Conservation (phyloP, 1,140 invertebrate species). For the Luehdorfia chinensis region DNA sequence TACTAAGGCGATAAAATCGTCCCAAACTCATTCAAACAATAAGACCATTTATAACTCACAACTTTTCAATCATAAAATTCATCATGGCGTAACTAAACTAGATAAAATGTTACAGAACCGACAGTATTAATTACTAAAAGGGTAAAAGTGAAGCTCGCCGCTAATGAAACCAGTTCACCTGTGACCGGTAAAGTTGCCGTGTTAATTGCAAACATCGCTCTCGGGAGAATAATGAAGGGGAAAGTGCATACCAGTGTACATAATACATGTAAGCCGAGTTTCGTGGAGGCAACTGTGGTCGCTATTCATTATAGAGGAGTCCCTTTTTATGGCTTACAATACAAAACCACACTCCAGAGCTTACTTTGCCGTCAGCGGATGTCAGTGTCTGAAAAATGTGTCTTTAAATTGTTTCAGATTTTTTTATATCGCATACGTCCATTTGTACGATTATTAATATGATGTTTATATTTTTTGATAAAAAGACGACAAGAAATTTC, state of each 20-base stretch:
- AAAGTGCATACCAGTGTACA: slow-evolving; percentile 44
- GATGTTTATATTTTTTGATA: too few species aligned
- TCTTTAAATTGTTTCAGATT: too few species aligned
- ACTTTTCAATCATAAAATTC: too few species aligned
- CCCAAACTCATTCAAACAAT: too few species aligned
- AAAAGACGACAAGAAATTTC: too few species aligned
- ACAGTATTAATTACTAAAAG: slow-evolving; percentile 15
- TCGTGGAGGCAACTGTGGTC: slow-evolving; percentile 24
- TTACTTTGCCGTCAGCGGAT: background rate
- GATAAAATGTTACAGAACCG: slow-evolving; percentile 6
- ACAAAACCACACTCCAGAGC: slow-evolving; percentile 20
- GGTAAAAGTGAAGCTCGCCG: slow-evolving; percentile 18
- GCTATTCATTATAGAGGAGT: slow-evolving; percentile 32
- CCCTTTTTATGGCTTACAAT: slow-evolving; percentile 23
- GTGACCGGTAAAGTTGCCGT: slow-evolving; percentile 24
- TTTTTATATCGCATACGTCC: too few species aligned
- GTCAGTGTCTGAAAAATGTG: background rate
- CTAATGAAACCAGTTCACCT: slow-evolving; percentile 38
- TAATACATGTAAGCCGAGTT: slow-evolving; percentile 23
- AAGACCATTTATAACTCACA: too few species aligned
- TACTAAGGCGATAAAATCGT: too few species aligned
- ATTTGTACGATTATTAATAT: too few species aligned
- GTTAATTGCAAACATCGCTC: slow-evolving; percentile 29
- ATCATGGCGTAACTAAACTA: slow-evolving; percentile 3
- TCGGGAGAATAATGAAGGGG: slow-evolving; percentile 32